Evolutionary conservation across 2,888 invertebrate genomes (phyloP).

Genomic region (Caenorhabditis plicata): DNA sequence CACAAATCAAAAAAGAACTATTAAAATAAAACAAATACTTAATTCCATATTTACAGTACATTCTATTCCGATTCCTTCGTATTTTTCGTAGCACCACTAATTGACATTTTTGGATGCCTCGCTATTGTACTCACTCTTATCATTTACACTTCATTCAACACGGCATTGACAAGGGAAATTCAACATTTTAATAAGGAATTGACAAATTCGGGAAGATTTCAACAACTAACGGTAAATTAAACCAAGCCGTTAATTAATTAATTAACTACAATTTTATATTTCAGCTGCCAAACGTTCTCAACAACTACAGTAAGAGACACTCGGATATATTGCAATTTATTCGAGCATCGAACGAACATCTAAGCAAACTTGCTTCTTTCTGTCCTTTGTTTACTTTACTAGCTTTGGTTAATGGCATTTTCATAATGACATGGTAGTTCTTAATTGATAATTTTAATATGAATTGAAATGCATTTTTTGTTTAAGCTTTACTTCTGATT

Average conservation of each 20-base stretch:
- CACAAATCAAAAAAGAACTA: neutral
- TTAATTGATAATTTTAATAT: too few species aligned
- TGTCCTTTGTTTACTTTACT: constrained; percentile 14
- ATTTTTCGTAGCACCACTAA: constrained; percentile 17
- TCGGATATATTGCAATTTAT: constrained; percentile 28
- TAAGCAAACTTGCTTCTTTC: constrained; percentile 6
- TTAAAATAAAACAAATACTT: neutral
- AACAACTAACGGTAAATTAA: constrained; percentile 16
- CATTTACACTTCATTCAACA: constrained; percentile 21
- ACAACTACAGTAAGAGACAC: constrained; percentile 33
- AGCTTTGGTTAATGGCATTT: neutral
- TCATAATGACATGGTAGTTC: neutral
- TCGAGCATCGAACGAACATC: constrained; percentile 10
- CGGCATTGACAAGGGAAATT: constrained; percentile 20
- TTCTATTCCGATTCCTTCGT: constrained; percentile 21
- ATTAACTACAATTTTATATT: constrained; percentile 2
- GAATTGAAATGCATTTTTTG: too few species aligned
- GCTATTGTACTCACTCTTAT: constrained; percentile 18
- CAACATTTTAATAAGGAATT: constrained; percentile 33
- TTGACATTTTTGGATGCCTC: constrained; percentile 24
- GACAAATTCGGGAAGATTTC: constrained; percentile 24
- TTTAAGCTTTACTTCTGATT: too few species aligned
- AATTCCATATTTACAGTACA: constrained; percentile 18
- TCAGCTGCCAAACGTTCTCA: constrained; percentile 24
- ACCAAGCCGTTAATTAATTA: neutral